Base-by-base conservation (phyloP, 2,797 vertebrate genomes). In the Enteromius viviparus region DNA sequence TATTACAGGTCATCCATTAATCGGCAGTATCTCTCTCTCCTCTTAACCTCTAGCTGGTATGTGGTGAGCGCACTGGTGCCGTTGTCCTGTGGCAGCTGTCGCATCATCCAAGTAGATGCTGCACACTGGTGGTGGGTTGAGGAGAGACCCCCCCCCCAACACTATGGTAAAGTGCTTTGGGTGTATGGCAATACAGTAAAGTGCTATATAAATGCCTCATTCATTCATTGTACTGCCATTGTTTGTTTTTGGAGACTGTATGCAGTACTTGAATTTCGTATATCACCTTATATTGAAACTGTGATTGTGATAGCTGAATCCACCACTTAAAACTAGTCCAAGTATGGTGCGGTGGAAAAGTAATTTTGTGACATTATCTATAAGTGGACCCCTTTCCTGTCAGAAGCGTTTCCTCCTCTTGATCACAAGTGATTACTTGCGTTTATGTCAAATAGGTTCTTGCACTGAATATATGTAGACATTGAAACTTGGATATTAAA, bases 381-480 rank as follows among this genome's bases (percentile, higher is more conserved):
- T 55, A 75, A 55, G 40, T 40, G 2, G 11, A 15, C 21, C 29
- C 19, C 72, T 55, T 75, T 75, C 45, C 19, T 15, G 19, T 58
- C 34, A 69, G 49, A 58, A 42, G 19, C 1, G 1, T 19, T 40
- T 69, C 32, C 32, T 68, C 21, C 47, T 12, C 21, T 79, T 53
- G 47, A 40, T 34, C 29, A 62, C 58, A 77, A 77, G 58, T 62
- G 23, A 77, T 64, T 45, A 53, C 71, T 37, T 37, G 17, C 6
- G 6, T 51, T 26, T 51, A 47, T 0, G 55, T 62, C 15, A 77
- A 62, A 62, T 29, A 47, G 58, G 23, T 37, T 78, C n/a, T 40
- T 62, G 15, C 19, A 17, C 19, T 34, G 79, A 45, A 80, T 80
- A 15, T 78, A 6, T 15, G 14, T 60, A 17, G 19, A 71, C 3